Conservation (phyloP, 1,140 invertebrate genomes). For the Sinonovacula constricta region DNA sequence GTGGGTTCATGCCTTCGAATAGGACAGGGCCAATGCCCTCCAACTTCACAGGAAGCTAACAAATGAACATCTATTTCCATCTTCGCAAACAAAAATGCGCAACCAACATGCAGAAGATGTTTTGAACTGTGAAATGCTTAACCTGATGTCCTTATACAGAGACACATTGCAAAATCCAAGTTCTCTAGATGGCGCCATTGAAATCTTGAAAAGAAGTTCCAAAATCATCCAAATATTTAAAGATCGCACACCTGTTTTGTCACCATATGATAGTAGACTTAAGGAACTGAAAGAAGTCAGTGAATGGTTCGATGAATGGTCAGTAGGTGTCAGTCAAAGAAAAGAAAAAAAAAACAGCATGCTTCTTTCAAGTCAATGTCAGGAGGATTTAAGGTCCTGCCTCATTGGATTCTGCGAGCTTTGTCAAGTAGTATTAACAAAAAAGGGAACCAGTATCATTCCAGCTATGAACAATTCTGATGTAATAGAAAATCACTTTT, state of each 20-base stretch:
- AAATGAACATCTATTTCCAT: too few species aligned
- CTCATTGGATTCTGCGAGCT: slow-evolving; percentile 5
- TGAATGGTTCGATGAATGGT: slow-evolving; percentile 30
- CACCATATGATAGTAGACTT: slow-evolving; percentile 4
- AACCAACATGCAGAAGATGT: slow-evolving; percentile 15
- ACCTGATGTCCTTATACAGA: slow-evolving; percentile 9
- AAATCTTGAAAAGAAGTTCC: slow-evolving; percentile 9
- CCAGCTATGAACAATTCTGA: slow-evolving; percentile 3
- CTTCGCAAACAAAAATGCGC: slow-evolving; percentile 16
- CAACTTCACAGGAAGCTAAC: too few species aligned
- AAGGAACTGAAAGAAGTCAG: neutral
- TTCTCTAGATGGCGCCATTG: slow-evolving; percentile 20
- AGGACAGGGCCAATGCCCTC: too few species aligned
- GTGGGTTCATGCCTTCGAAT: too few species aligned
- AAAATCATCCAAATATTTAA: slow-evolving; percentile 10
- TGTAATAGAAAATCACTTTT: slow-evolving; percentile 30
- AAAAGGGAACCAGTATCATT: neutral
- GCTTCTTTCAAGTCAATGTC: slow-evolving; percentile 33
- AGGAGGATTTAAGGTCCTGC: slow-evolving; percentile 21
- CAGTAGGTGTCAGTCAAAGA: neutral
- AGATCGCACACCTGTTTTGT: slow-evolving; percentile 20
- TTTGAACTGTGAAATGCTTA: neutral
- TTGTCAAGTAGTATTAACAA: neutral
- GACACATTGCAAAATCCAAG: neutral
- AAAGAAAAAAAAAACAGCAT: slow-evolving; percentile 26